Evolutionary conservation across 2,113 vertebrate genomes (phyloP), one percentile per base, ranked within the genome.

Genomic region (Tympanuchus pallidicinctus): DNA sequence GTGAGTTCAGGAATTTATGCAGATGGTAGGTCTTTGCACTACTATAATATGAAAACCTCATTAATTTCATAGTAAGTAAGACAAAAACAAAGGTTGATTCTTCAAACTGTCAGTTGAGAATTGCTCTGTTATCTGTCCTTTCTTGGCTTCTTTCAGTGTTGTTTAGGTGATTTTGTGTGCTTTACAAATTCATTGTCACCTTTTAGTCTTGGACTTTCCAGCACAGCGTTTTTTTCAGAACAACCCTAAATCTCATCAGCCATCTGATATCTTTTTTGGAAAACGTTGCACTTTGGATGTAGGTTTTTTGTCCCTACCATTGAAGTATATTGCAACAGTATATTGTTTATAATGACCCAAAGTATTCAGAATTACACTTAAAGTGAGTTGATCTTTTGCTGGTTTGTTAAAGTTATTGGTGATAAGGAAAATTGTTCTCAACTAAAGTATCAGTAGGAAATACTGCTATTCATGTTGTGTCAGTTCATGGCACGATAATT

Each of bases 11-110:
- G 86, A 94, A 88, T 88, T 91, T 88, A 77, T 92, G 83, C 73
- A 92, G 88, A 60, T 92, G 86, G 65, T 60, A 71, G 86, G 80
- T 94, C 50, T 94, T 90, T 96, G 82, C 71, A 21, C 82, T 47
- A 27, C 79, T 84, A 32, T 70, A 73, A 91, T 93, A 74, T 89
- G 81, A 91, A 95, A 93, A 92, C 92, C 75, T 91, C 85, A 93
- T 96, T 92, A 91, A 89, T 91, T 94, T 88, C 65, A 12, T 77
- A 94, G 76, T 38, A 70, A 88, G 48, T 90, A 86, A 78, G 82
- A 86, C 34, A 32, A 63, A 90, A 66, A 88, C 81, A 24, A 60
- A 60, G 34, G 72, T 82, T 91, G 71, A 60, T 86, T 56, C 25
- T 77, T 95, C 52, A 10, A 64, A 30, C 16, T 50, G 69, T 42